These are phyloP conservation scores for Tragelaphus scriptus DNA, from an alignment of 2,113 vertebrate genomes.

Conservation along the genomic window DNA sequence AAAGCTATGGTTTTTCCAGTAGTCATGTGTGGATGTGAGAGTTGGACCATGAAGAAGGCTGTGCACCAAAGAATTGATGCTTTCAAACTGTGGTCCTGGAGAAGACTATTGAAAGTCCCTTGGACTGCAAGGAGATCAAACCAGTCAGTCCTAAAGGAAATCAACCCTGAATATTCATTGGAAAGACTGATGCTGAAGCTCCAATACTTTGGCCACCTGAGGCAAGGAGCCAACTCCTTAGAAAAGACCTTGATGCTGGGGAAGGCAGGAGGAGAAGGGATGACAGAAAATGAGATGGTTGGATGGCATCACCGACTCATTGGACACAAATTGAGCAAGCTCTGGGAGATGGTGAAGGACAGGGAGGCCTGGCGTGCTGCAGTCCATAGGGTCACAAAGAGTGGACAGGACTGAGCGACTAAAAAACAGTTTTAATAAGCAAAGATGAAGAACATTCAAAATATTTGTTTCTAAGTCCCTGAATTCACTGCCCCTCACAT, in stretches of 20 bases:
- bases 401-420: not conserved
- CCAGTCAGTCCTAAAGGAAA: not conserved
- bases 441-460: not conserved
- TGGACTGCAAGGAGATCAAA: not conserved
- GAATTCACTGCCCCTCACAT: not conserved
- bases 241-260: not conserved
- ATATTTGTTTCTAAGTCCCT: not conserved
- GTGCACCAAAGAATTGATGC: not conserved
- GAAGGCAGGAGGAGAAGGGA: not conserved
- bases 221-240: rapidly evolving
- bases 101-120: not conserved
- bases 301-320: not conserved
- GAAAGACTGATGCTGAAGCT: not conserved
- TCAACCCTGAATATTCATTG: not conserved
- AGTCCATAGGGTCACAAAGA: not conserved
- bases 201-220: not conserved
- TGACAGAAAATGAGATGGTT: not conserved
- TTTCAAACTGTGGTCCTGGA: not conserved
- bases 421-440: not conserved
- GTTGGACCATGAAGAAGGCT: not conserved
- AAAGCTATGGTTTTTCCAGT: not conserved
- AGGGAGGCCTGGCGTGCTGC: not conserved
- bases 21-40: not conserved
- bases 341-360: not conserved
- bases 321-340: not conserved